These are phyloP conservation scores for Julus scandinavius DNA, from an alignment of 2,888 invertebrate species.

Conservation along the genomic window DNA sequence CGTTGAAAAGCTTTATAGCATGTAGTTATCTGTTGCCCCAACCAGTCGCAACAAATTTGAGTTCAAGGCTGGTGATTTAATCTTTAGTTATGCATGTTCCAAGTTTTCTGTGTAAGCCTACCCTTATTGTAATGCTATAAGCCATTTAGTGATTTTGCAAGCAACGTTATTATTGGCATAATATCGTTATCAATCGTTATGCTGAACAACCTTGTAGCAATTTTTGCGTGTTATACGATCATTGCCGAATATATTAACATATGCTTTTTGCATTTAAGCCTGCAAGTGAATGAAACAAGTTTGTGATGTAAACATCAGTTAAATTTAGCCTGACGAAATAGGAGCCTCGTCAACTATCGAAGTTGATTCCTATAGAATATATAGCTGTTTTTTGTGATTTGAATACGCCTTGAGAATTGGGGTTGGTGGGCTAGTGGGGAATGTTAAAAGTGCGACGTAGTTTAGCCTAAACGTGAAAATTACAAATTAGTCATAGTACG, in stretches of 20 bases:
- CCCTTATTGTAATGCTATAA: neutral
- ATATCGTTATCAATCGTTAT: neutral
- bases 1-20: neutral
- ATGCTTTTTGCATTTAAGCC: neutral
- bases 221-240: neutral
- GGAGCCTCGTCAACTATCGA: neutral
- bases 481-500: neutral
- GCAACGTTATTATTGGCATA: neutral
- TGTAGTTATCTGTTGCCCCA: too few relatives aligned
- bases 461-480: neutral
- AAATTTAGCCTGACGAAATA: neutral
- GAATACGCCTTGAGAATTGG: neutral
- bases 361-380: neutral
- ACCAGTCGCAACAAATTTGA: neutral
- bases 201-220: neutral
- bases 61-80: neutral
- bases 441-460: neutral
- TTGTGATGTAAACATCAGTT: constrained; percentile 12
- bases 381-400: neutral
- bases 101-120: neutral
- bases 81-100: neutral
- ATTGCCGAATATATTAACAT: neutral
- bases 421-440: constrained; percentile 12
- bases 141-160: neutral
- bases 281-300: neutral